These are phyloP conservation scores for Atlantisia rogersi DNA, from an alignment of 2,113 vertebrate genomes.

Conservation along the genomic window DNA sequence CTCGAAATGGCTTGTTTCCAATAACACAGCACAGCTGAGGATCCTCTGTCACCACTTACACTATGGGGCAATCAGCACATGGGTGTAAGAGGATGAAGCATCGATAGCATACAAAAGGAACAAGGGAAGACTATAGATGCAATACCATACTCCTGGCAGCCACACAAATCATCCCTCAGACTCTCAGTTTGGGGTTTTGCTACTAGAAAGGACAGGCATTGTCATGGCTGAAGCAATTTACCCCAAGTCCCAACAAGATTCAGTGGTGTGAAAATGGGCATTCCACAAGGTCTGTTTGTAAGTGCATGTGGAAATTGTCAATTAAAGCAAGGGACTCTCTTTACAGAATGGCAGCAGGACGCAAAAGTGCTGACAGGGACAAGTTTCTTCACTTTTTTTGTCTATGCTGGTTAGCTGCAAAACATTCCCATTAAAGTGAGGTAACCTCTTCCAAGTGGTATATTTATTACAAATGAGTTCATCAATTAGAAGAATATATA, in stretches of 20 bases:
- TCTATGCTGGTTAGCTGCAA: background rate
- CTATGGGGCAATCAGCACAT: background rate
- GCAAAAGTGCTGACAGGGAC: background rate
- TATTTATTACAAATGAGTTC: background rate
- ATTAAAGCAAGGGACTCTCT: background rate
- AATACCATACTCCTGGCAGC: background rate
- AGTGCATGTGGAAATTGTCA: background rate
- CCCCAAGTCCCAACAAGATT: background rate
- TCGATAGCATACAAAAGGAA: fast-evolving
- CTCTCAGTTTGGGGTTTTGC: background rate
- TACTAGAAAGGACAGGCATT: background rate
- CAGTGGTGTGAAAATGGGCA: background rate
- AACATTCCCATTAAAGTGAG: background rate
- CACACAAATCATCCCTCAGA: fast-evolving
- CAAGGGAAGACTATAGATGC: fast-evolving
- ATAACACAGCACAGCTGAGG: background rate
- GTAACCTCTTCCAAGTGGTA: background rate
- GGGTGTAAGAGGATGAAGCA: background rate
- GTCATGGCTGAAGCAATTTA: background rate
- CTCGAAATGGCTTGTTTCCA: background rate
- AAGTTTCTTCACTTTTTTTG: background rate
- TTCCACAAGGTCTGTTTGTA: background rate
- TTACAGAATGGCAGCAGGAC: background rate
- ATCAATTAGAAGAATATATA: background rate
- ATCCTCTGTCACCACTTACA: background rate